Evolutionary conservation across 2,113 vertebrate species (phyloP), one percentile per base, ranked within the genome.

Genomic region (Entelurus aequoreus): DNA sequence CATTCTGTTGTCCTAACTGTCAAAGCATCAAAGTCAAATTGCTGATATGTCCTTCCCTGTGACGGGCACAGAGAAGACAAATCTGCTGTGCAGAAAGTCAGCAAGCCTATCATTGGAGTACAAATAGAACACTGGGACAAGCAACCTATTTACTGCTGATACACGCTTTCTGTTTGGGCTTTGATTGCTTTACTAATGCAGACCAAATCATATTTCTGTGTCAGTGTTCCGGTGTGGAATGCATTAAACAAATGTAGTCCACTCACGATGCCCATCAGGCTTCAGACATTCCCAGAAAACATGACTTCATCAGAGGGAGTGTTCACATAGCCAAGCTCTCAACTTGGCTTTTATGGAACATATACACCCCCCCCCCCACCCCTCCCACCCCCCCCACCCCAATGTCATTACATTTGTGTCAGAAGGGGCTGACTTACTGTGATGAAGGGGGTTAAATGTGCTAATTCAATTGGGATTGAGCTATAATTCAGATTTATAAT

Each of bases 11-110:
- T 74, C 68, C 58, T 60, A 28, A 55, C 72, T 76, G 79, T 76
- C 79, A 82, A 82, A 77, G 12, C 65, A 76, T 77, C 78, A 82
- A 77, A 74, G 68, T 73, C 68, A 75, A 65, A 70, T 58, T 71
- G 57, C 40, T 51, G 48, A 60, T 9, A 21, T 82, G n/a, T 73
- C 61, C 60, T 65, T 82, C 72, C 62, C 47, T 19, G 60, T 6
- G 54, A 65, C 48, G 62, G 74, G 51, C 55, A 67, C 65, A 71
- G 48, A 71, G 69, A 58, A 60, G 62, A 74, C 16, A 69, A 75
- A 69, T 81, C 77, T 57, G 60, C 58, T n/a, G 68, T 46, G 68
- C 54, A 78, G 69, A n/a, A 78, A 73, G 58, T 75, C 72, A 63
- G 71, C 64, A n/a, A 84, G 78, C 66, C 63, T 68, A 68, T 58